A percentile compares a stretch with the other conserved stretches of the same genome.
Conservation (phyloP, 2,113 vertebrate genomes). For the Oplegnathus fasciatus region DNA sequence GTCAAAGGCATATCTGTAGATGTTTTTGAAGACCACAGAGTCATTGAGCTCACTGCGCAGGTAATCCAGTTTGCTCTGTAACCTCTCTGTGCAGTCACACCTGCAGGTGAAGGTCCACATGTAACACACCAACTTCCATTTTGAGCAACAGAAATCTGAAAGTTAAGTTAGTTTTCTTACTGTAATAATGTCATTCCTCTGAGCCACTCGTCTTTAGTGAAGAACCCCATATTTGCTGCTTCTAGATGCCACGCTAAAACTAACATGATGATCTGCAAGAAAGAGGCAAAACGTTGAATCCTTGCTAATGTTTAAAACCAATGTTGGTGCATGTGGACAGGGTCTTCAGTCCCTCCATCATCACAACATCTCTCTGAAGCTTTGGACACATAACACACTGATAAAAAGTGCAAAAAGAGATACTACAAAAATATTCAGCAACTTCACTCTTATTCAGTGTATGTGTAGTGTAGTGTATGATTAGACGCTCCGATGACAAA, state of each 20-base stretch:
- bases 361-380: too few species aligned
- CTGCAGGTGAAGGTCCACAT: conserved; percentile 72
- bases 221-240: conserved; percentile 97
- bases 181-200: conserved; percentile 97
- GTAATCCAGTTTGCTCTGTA: conserved; percentile 94
- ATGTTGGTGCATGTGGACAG: background rate
- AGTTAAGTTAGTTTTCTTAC: conserved; percentile 85
- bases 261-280: conserved; percentile 96
- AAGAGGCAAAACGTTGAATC: background rate
- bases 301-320: background rate
- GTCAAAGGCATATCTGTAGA: conserved; percentile 99
- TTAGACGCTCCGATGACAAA: too few species aligned
- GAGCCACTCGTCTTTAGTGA: conserved; percentile 98
- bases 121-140: background rate
- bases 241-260: conserved; percentile 98
- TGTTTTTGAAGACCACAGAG: conserved; percentile 93
- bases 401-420: too few species aligned
- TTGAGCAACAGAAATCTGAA: background rate
- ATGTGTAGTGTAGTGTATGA: too few species aligned
- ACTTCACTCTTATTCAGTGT: too few species aligned
- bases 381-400: too few species aligned
- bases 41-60: conserved; percentile 93
- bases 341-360: too few species aligned
- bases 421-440: too few species aligned
- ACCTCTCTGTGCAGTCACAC: conserved; percentile 94